A percentile compares a stretch with the other conserved stretches of the same genome.
phyloP scores from a whole-genome alignment of 2,888 invertebrate species.

The Tinea trinotella region DNA sequence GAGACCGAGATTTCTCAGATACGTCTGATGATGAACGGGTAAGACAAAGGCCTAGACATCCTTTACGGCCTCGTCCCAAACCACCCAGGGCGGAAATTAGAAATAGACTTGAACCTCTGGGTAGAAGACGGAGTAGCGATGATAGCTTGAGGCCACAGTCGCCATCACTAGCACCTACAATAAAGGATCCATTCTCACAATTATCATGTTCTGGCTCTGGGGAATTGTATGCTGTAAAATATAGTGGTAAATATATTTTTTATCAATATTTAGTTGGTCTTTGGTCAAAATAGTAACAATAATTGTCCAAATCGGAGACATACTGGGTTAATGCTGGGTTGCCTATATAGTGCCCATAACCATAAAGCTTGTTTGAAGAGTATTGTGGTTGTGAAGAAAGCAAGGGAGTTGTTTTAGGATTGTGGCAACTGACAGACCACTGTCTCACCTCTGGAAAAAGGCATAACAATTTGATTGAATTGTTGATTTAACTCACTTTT shows the following conservation, averaged over 20 bases:
- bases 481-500: no score
- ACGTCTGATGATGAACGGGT: slow-evolving; percentile 61
- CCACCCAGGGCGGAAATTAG: slow-evolving; percentile 37
- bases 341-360: no score
- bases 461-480: no score
- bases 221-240: slow-evolving; percentile 8
- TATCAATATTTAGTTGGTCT: neutral
- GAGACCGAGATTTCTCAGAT: slow-evolving; percentile 40
- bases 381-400: no score
- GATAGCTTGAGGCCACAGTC: neutral
- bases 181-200: slow-evolving; percentile 1
- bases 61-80: slow-evolving; percentile 49
- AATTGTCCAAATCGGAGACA: no score
- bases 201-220: neutral
- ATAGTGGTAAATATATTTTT: neutral
- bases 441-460: no score
- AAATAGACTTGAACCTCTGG: neutral
- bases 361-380: no score
- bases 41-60: slow-evolving; percentile 52
- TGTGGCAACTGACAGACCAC: no score
- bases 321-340: no score
- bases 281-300: no score
- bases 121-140: slow-evolving; percentile 1
- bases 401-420: no score
- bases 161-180: neutral